Evolutionary conservation across 2,113 vertebrate genomes (phyloP), one percentile per base, ranked within the genome.

Genomic region (Limanda limanda): DNA sequence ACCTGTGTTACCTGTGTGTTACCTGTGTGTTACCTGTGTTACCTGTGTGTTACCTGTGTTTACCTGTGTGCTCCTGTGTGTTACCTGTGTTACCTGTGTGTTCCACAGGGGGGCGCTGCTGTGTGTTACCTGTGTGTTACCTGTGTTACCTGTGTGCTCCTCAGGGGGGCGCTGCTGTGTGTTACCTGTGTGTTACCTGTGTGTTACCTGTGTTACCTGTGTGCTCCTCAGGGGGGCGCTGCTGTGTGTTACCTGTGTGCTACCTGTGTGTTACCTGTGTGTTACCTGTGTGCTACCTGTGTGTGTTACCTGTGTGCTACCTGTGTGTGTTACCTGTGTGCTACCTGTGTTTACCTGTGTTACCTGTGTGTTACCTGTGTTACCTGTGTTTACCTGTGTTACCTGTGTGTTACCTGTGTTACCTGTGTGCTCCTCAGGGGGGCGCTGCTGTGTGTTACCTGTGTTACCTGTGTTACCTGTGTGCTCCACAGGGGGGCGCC

Each of bases 1-100:
- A n/a, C n/a, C n/a, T 31, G 27, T 31, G 27, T 31, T 31, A 3
- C 27, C 27, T 31, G 27, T 31, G 27, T 31, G 27, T 67, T 0
- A 24, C 66, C 78, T 76, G 37, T 54, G 17, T 42, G 7, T 71
- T n/a, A n/a, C n/a, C n/a, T 31, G 27, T 31, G 27, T 31, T 31
- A 3, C 27, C 27, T 31, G 27, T 31, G 27, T 31, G 27, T 31
- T 31, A 31, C 27, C 1, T 35, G n/a, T 42, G 12, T 71, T 35
- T 7, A 20, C 25, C 45, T 31, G 21, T 25, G 21, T 25, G 61
- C 63, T 0, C 21, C 66, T 18, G 47, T 20, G 48, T 51, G 48
- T 51, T 51, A 51, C 48, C 21, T 25, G 21, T 71, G 31, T 35
- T 7, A 20, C 25, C 45, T 31, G 21, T 25, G 21, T 25, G 61